A percentile compares a stretch with the other conserved stretches of the same genome.
Conservation (phyloP, 2,113 vertebrate genomes). For the Sylvilagus bachmani region DNA sequence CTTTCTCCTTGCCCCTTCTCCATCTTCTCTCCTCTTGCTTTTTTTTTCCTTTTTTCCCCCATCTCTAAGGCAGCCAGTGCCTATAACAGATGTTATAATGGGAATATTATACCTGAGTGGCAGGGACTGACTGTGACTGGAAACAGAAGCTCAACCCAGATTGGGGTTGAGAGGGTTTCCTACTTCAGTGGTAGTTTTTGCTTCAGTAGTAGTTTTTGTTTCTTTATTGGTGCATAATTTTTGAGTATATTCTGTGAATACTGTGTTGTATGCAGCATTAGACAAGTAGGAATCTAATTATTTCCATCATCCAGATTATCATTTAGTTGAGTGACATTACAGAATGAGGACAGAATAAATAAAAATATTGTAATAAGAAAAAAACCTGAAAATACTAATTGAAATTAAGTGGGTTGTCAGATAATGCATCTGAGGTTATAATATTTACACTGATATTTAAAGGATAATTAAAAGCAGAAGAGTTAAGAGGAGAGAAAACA, state of each 20-base stretch:
- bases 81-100: background rate
- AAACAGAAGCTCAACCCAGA: background rate
- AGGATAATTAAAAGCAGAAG: background rate
- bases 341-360: background rate
- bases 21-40: background rate
- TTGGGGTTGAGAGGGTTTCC: too few relatives aligned
- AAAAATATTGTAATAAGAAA: background rate
- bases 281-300: slow-evolving; percentile 8
- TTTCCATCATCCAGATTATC: background rate
- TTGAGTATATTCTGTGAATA: background rate
- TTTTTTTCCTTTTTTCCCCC: background rate
- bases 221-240: background rate
- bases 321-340: background rate
- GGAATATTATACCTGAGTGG: background rate
- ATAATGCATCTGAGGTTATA: background rate
- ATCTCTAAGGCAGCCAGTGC: background rate
- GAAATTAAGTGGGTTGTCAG: background rate
- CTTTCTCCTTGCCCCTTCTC: background rate
- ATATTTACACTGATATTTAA: background rate
- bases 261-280: background rate
- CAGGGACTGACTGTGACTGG: background rate
- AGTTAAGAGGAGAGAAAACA: background rate
- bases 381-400: background rate
- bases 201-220: background rate
- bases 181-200: background rate